These are phyloP conservation scores for Parnassius orleans DNA, from an alignment of 2,888 invertebrate species.

Conservation along the genomic window DNA sequence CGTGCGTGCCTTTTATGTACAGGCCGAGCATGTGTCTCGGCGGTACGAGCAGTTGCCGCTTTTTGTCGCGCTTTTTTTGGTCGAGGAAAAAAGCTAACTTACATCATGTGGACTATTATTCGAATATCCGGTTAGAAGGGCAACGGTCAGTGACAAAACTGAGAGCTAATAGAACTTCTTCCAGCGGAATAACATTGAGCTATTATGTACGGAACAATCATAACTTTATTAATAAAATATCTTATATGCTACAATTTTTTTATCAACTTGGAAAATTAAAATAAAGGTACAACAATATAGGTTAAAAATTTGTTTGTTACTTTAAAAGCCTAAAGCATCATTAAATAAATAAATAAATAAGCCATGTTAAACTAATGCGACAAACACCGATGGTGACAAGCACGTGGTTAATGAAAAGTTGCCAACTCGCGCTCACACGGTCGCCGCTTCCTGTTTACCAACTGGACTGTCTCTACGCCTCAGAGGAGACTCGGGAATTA, in stretches of 20 bases:
- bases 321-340: too few relatives aligned
- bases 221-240: too few relatives aligned
- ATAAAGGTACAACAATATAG: too few relatives aligned
- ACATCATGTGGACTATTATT: slow-evolving; percentile 46
- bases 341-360: too few relatives aligned
- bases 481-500: slow-evolving; percentile 32
- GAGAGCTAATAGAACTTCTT: too few relatives aligned
- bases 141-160: slow-evolving; percentile 20
- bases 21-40: slow-evolving; percentile 61
- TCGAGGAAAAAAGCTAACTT: slow-evolving; percentile 48
- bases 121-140: slow-evolving; percentile 43
- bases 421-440: slow-evolving; percentile 60
- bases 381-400: slow-evolving; percentile 30
- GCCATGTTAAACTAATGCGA: slow-evolving; percentile 1
- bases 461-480: slow-evolving; percentile 47
- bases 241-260: too few relatives aligned
- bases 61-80: slow-evolving; percentile 60
- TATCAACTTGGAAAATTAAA: too few relatives aligned
- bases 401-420: slow-evolving; percentile 68
- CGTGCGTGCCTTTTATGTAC: slow-evolving; percentile 62
- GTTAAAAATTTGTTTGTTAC: too few relatives aligned
- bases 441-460: slow-evolving; percentile 71
- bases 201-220: too few relatives aligned
- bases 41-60: slow-evolving; percentile 51
- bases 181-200: too few relatives aligned